phyloP scores from a whole-genome alignment of 2,113 vertebrate species.

The Columbina picui region DNA sequence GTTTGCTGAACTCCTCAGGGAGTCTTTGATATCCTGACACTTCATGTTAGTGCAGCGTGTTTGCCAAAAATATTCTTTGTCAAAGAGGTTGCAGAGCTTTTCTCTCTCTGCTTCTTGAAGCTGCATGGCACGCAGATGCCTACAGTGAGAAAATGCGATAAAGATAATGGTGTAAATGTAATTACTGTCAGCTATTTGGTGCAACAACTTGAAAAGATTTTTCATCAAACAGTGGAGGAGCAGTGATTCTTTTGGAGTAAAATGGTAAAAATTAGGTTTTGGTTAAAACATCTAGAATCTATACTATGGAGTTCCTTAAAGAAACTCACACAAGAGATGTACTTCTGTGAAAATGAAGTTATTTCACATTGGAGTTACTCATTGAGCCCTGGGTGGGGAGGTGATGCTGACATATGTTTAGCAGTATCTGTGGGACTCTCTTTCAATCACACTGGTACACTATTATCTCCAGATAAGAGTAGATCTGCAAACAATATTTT shows the following conservation, averaged over 20 bases:
- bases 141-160: conserved; percentile 34
- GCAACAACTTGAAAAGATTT: neutral
- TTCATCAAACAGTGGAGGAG: neutral
- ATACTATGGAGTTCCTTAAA: neutral
- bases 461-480: neutral
- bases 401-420: neutral
- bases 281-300: neutral
- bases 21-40: conserved; percentile 68
- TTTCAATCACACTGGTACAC: neutral
- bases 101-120: conserved; percentile 45
- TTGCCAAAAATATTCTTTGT: conserved; percentile 63
- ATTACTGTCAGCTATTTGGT: conserved; percentile 4
- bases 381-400: neutral
- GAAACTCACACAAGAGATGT: neutral
- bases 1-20: conserved; percentile 62
- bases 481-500: neutral
- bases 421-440: neutral
- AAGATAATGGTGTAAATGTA: conserved; percentile 38
- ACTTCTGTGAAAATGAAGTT: neutral
- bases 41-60: conserved; percentile 6
- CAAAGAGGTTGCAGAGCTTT: conserved; percentile 14
- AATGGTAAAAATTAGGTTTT: neutral
- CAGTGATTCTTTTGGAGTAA: neutral
- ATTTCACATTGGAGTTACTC: neutral
- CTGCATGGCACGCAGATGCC: conserved; percentile 16